Base-by-base conservation (phyloP, 2,888 invertebrate genomes). In the Lepidocyrtoides sp. region DNA sequence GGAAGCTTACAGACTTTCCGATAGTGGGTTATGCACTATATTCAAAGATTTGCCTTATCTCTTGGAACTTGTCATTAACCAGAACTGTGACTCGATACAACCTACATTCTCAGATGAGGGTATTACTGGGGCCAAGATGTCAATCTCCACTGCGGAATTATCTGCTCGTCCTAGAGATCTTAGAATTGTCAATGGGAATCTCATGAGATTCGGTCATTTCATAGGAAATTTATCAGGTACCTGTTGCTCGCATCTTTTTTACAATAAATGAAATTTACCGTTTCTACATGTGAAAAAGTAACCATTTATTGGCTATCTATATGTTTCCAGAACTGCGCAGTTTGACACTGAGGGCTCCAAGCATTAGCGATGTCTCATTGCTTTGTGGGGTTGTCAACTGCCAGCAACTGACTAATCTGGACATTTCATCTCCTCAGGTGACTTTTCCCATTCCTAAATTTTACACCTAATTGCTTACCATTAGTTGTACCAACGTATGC, bases 31-130 rank as follows among this genome's bases (percentile, higher is more conserved):
- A 0, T 69, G 82, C 14, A n/a, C 82, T 17, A 10, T 91, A 12
- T 91, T 91, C 75, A 69, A 69, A 36, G 91, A 91, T 81, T 82
- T 91, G 60, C 91, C 91, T 1, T 91, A 14, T 17, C 57, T 91
- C 12, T 20, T 29, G 57, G 86, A 91, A 41, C 75, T 91, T 48
- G 51, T 72, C 12, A 86, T 91, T 36, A 41, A 81, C 4, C 86
- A 91, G 48, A 51, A 81, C 57, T 17, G 44, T 12, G 82, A 91
- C 57, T 86, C 86, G 0, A 10, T 51, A 12, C 75, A 82, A 14
- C 91, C 86, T 14, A 69, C 82, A 1, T 91, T 91, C 48, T 29
- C 77, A 2, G 91, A 91, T 86, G 90, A 91, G 66, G 90, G 85
- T 0, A 17, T 91, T 0, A 91, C 85, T 12, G 90, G 90, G 8